phyloP scores from a whole-genome alignment of 2,113 vertebrate species.

The Penelope pileata region DNA sequence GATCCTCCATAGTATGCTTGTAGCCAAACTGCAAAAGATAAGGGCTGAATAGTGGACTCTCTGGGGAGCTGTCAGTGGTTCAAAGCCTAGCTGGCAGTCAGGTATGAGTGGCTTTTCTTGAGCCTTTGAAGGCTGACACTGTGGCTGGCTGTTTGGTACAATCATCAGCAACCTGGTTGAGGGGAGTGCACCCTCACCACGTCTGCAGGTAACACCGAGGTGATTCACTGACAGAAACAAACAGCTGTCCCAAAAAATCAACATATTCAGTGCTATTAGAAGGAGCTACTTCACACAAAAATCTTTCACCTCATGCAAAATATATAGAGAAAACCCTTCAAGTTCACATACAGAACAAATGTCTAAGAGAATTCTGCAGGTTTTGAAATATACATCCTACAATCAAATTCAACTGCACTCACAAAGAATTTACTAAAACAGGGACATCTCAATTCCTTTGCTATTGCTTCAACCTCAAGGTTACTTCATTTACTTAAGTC shows the following conservation, averaged over 20 bases:
- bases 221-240: background rate
- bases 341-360: slow-evolving; percentile 23
- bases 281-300: background rate
- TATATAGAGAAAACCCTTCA: background rate
- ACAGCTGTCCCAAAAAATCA: background rate
- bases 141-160: fast-evolving
- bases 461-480: background rate
- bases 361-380: background rate
- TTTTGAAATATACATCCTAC: background rate
- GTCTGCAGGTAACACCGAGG: fast-evolving
- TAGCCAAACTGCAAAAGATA: background rate
- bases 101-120: background rate
- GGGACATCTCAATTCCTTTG: slow-evolving; percentile 14
- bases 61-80: background rate
- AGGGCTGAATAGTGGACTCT: background rate
- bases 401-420: slow-evolving; percentile 27
- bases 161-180: background rate
- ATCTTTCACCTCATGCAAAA: background rate
- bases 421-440: slow-evolving; percentile 32
- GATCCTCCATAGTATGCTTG: background rate
- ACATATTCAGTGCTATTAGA: background rate
- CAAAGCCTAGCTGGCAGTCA: background rate
- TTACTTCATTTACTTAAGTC: slow-evolving; percentile 43
- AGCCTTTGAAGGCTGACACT: background rate
- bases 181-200: fast-evolving